Evolutionary conservation across 2,888 invertebrate species (phyloP).

Genomic region (Oxyteleia sp.): DNA sequence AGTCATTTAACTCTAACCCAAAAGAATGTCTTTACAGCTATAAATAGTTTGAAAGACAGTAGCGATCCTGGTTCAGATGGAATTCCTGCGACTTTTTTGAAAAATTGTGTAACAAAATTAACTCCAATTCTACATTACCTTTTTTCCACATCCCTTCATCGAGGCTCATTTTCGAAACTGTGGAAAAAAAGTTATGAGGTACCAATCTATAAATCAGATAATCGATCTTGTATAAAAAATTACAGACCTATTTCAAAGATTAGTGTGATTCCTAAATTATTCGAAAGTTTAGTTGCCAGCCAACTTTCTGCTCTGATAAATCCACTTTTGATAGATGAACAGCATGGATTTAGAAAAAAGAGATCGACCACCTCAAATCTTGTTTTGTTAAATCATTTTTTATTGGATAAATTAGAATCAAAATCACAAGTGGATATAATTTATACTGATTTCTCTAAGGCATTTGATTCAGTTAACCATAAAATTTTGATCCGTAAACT

Average conservation of each 20-base stretch:
- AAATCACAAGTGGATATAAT: background rate
- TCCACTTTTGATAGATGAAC: constrained; percentile 1
- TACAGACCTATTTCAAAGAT: constrained; percentile 9
- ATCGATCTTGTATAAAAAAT: background rate
- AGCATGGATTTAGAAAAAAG: background rate
- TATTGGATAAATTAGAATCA: background rate
- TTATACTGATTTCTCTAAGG: constrained; percentile 9
- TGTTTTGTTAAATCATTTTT: constrained; percentile 6
- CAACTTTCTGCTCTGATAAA: background rate
- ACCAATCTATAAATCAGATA: constrained; percentile 7
- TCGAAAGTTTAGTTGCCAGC: background rate
- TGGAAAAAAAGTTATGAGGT: constrained; percentile 15
- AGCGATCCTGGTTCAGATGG: background rate
- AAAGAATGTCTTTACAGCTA: too few species aligned
- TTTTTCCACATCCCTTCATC: constrained; percentile 15
- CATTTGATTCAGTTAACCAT: constrained; percentile 5
- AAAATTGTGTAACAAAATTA: background rate
- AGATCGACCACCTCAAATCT: constrained; percentile 11
- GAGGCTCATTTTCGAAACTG: background rate
- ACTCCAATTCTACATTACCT: background rate
- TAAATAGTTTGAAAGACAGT: background rate
- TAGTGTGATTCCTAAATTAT: constrained; percentile 10
- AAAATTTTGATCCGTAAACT: background rate
- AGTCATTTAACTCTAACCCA: too few species aligned
- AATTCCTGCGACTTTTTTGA: constrained; percentile 1